Evolutionary conservation across 2,797 vertebrate genomes (phyloP).

Genomic region (Dendrocincla tyrannina): DNA sequence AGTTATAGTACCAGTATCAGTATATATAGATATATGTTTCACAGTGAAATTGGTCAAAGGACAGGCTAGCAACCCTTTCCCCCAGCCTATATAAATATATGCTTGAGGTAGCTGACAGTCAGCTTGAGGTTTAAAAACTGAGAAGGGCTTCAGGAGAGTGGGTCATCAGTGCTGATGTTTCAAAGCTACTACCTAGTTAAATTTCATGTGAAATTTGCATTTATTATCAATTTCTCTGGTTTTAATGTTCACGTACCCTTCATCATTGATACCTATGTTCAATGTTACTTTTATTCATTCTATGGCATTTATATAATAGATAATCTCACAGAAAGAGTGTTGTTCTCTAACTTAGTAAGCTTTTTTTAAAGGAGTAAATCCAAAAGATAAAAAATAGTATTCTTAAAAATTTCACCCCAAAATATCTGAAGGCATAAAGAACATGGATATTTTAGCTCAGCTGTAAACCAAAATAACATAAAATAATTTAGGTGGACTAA

Average conservation of each 20-base stretch:
- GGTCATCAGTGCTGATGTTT: neutral
- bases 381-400: neutral
- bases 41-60: neutral
- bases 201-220: neutral
- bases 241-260: neutral
- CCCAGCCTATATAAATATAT: fast-evolving
- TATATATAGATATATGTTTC: neutral
- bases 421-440: neutral
- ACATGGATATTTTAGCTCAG: neutral
- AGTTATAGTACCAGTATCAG: neutral
- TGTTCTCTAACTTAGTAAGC: neutral
- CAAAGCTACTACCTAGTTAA: neutral
- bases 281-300: neutral
- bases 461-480: neutral
- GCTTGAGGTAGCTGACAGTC: neutral
- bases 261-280: neutral
- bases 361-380: neutral
- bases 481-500: neutral
- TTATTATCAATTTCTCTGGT: neutral
- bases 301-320: neutral
- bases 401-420: neutral
- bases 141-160: neutral
- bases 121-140: neutral
- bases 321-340: neutral
- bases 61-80: neutral